phyloP scores from a whole-genome alignment of 1,140 invertebrate genomes.

The Prorops nasuta region DNA sequence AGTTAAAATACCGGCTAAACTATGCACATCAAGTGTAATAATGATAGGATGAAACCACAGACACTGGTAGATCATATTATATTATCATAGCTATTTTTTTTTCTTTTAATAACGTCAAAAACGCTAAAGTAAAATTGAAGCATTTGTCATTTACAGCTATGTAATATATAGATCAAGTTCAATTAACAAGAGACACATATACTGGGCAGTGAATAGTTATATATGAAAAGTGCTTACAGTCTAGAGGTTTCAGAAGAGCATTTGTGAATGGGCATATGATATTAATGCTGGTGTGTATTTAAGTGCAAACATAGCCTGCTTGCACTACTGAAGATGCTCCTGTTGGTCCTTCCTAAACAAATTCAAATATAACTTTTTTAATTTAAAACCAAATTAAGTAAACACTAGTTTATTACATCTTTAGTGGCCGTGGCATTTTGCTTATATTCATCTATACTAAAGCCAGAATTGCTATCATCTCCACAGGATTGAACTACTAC shows the following conservation, averaged over 20 bases:
- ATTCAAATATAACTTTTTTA: slow-evolving; percentile 5
- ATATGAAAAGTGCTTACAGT: slow-evolving; percentile 45
- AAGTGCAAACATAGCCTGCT: slow-evolving; percentile 49
- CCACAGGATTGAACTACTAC: slow-evolving; percentile 41
- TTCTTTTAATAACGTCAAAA: slow-evolving; percentile 7
- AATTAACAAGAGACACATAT: slow-evolving; percentile 42
- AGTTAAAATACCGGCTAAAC: too few species aligned
- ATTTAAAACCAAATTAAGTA: not conserved
- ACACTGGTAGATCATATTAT: not conserved
- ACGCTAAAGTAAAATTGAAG: slow-evolving; percentile 3
- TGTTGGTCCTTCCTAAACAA: slow-evolving; percentile 30
- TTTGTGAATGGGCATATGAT: slow-evolving; percentile 31
- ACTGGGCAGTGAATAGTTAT: slow-evolving; percentile 48
- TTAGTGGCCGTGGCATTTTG: slow-evolving; percentile 38
- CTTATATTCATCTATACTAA: slow-evolving; percentile 48
- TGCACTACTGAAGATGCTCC: slow-evolving; percentile 38
- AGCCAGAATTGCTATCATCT: slow-evolving; percentile 50
- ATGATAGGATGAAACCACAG: too few species aligned
- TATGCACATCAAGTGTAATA: too few species aligned
- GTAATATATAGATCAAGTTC: too few species aligned
- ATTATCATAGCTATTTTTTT: slow-evolving; percentile 5
- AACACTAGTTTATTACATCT: slow-evolving; percentile 39
- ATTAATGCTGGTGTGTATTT: slow-evolving; percentile 31
- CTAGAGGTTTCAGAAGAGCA: slow-evolving; percentile 40
- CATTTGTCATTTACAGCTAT: too few species aligned